These are phyloP conservation scores for Smutsia gigantea DNA, from an alignment of 2,797 vertebrate species.

Conservation along the genomic window DNA sequence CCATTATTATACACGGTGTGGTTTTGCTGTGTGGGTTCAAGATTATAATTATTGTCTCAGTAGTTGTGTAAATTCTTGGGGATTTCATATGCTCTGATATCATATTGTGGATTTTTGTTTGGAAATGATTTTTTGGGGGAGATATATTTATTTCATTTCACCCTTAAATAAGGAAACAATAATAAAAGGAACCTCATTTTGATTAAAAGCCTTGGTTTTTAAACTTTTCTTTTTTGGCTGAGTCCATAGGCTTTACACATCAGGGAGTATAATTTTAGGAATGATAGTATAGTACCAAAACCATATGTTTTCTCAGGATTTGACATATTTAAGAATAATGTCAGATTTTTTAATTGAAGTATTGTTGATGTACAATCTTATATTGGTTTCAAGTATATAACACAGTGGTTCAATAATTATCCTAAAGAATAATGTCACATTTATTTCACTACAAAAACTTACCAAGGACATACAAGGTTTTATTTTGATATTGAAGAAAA, in stretches of 20 bases:
- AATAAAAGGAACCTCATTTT: conserved; percentile 57
- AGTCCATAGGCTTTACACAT: conserved; percentile 36
- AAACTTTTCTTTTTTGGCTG: conserved; percentile 43
- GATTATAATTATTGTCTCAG: conserved; percentile 57
- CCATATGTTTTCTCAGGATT: conserved; percentile 68
- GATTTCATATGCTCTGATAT: conserved; percentile 12
- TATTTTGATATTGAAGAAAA: conserved; percentile 35
- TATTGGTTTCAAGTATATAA: too few relatives aligned
- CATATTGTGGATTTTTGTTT: conserved; percentile 57
- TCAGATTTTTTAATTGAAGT: neutral
- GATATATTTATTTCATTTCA: conserved; percentile 61
- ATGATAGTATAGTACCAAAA: conserved; percentile 30
- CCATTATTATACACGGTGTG: conserved; percentile 26
- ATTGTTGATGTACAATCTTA: too few relatives aligned
- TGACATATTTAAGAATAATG: conserved; percentile 22
- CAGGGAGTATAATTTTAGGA: conserved; percentile 41
- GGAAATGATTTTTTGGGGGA: conserved; percentile 52
- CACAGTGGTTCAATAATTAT: too few relatives aligned
- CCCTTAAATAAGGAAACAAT: conserved; percentile 50
- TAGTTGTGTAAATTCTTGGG: conserved; percentile 54
- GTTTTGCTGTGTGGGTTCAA: conserved; percentile 64
- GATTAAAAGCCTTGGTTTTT: conserved; percentile 46
- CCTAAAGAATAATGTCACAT: conserved; percentile 42
- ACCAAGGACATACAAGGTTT: conserved; percentile 20
- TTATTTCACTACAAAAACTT: conserved; percentile 63